phyloP scores from a whole-genome alignment of 2,888 invertebrate species.

The Lochmaea capreae region DNA sequence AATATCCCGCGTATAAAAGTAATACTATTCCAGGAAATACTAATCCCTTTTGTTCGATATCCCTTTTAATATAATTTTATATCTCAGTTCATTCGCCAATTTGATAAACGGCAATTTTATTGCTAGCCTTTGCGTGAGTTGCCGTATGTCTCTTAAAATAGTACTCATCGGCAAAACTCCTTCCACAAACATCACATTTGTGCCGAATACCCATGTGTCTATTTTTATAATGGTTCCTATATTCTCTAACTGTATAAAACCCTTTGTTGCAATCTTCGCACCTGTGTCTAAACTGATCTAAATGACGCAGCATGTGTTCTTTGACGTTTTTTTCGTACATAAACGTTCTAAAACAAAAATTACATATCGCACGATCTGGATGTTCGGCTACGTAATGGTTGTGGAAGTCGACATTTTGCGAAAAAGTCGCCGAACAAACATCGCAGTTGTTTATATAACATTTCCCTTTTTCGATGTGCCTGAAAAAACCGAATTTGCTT shows the following conservation, averaged over 20 bases:
- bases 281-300: constrained; percentile 63
- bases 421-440: constrained; percentile 60
- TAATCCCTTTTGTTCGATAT: too few species aligned
- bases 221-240: constrained; percentile 64
- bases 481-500: constrained; percentile 62
- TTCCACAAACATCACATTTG: constrained; percentile 62
- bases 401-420: constrained; percentile 61
- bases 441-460: constrained; percentile 64
- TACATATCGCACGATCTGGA: constrained; percentile 63
- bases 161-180: constrained; percentile 64
- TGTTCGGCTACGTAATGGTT: constrained; percentile 60
- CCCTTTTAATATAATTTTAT: too few species aligned
- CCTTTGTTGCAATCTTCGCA: constrained; percentile 65
- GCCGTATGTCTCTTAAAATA: constrained; percentile 63
- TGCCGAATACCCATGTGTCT: constrained; percentile 65
- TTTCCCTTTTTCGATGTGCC: constrained; percentile 64
- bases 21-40: too few species aligned
- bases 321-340: constrained; percentile 66
- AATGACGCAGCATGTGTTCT: constrained; percentile 63
- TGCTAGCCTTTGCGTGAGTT: constrained; percentile 58
- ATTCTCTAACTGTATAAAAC: constrained; percentile 64
- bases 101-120: constrained; percentile 38
- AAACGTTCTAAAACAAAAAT: constrained; percentile 64
- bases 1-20: too few species aligned
- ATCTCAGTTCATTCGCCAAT: constrained; percentile 21